Conservation (phyloP, 2,797 vertebrate genomes). For the Propithecus deckenii region DNA sequence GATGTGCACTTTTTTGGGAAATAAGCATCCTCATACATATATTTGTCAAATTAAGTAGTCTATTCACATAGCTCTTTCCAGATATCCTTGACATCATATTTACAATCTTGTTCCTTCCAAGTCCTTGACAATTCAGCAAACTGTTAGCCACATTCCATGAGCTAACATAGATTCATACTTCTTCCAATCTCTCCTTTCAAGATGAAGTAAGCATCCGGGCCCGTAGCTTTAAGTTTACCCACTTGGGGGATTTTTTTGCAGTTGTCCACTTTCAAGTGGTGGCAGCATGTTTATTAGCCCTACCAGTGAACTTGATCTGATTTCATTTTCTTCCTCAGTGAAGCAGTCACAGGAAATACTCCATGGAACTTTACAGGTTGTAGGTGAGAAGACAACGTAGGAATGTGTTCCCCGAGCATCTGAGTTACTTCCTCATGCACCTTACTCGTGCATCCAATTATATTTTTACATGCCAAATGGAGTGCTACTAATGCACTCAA, state of each 20-base stretch:
- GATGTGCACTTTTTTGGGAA: not conserved
- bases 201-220: not conserved
- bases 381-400: not conserved
- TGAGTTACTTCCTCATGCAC: not conserved
- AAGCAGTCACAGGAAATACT: not conserved
- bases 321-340: not conserved
- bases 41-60: not conserved
- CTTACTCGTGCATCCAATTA: not conserved
- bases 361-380: no score
- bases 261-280: not conserved
- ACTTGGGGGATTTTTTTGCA: not conserved
- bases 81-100: not conserved
- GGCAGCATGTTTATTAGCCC: not conserved
- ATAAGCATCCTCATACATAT: no score
- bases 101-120: not conserved
- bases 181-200: not conserved
- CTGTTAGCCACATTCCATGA: not conserved
- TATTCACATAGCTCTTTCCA: not conserved
- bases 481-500: not conserved
- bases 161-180: not conserved
- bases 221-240: not conserved
- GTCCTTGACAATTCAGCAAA: not conserved
- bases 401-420: not conserved
- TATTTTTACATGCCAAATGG: not conserved
- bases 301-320: not conserved